Base-by-base conservation (phyloP, 2,888 invertebrate species). In the Scaptomyza tumidula region DNA sequence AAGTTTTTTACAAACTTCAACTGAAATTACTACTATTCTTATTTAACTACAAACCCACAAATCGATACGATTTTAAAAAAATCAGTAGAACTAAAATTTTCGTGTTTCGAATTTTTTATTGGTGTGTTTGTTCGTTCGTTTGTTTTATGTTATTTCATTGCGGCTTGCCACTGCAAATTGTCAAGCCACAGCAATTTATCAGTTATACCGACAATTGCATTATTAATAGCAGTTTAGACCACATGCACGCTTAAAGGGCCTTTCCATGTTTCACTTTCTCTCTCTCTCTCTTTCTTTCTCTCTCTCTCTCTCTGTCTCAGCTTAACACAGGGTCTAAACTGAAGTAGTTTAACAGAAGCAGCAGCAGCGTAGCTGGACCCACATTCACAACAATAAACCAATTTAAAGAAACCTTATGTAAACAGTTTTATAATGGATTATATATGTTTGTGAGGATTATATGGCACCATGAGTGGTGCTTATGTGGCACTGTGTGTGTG, bases 361-460 rank as follows among this genome's bases (percentile, higher is more conserved):
- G 35, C 35, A 44, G 14, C 27, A 56, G 39, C 35, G 3, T 41
- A 14, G 35, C 19, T 13, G 50, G 29, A 37, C 11, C 43, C 65
- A 61, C 49, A 53, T n/a, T 31, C 68, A 62, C 70, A 74, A 88
- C 82, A 86, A 81, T 82, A 80, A 84, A 80, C 77, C 88, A 88
- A 89, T 88, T 86, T 89, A 80, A 80, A 75, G 88, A 89, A 89
- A 73, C 87, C 88, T 74, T 78, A 87, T 75, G 68, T 75, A 82
- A 82, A 86, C 87, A 84, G 85, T 65, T 77, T 86, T 75, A 77
- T 77, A 84, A 84, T 76, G 78, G 84, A 80, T 82, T 86, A 73
- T 72, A 78, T 79, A 70, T 72, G 80, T 55, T 11, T 62, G 56
- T 65, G 58, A 13, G 58, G 58, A 58, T 52, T 65, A 55, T 33